Evolutionary conservation across 2,797 vertebrate species (phyloP).

Genomic region (Fistularia commersonii): DNA sequence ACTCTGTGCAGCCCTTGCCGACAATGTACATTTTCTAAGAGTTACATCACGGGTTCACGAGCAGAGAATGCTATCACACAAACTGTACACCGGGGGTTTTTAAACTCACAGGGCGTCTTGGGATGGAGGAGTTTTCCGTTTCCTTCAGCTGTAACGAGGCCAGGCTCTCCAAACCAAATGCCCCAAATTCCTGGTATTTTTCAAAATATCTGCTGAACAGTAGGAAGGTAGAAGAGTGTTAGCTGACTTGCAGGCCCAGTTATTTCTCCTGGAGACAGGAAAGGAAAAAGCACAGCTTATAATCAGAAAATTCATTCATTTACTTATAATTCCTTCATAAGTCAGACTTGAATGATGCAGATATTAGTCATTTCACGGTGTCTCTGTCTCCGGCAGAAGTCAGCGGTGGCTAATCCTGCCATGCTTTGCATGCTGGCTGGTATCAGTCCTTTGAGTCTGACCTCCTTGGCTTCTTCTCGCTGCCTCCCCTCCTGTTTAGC

Average conservation of each 20-base stretch:
- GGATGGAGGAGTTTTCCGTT: slow-evolving; percentile 63
- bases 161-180: slow-evolving; percentile 64
- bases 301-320: no score
- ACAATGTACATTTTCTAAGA: slow-evolving; percentile 68
- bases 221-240: slow-evolving; percentile 51
- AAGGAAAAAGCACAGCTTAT: not conserved
- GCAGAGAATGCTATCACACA: slow-evolving; percentile 61
- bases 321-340: no score
- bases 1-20: slow-evolving; percentile 38
- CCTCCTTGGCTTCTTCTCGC: no score
- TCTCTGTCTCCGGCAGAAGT: no score
- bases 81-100: slow-evolving; percentile 57
- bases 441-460: no score
- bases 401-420: no score
- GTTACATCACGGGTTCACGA: slow-evolving; percentile 63
- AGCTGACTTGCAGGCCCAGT: no score
- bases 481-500: slow-evolving; percentile 75
- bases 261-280: slow-evolving; percentile 7
- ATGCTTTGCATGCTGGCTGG: no score
- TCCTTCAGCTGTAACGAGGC: slow-evolving; percentile 67
- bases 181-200: slow-evolving; percentile 53
- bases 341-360: no score
- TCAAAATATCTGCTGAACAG: slow-evolving; percentile 50
- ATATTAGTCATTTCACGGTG: no score
- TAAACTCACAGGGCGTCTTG: slow-evolving; percentile 68